Conservation (phyloP, 92 coral and sea anemone genomes). For the Zoanthus solanderi region DNA sequence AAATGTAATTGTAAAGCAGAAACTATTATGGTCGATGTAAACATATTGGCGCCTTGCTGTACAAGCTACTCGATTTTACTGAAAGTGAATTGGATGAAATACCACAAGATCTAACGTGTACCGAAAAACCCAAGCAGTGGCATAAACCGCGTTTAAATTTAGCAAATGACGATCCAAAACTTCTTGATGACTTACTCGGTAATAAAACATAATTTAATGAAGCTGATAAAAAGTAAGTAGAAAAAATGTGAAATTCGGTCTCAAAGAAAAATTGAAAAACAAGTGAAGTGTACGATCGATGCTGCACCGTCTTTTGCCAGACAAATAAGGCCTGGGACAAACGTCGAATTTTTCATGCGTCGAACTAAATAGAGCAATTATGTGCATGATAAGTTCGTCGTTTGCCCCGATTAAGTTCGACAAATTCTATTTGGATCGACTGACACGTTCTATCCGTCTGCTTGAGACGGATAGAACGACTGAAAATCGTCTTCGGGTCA, state of each 20-base stretch:
- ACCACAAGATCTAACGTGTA: constrained; percentile 42
- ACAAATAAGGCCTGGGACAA: too few relatives aligned
- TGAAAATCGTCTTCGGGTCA: too few relatives aligned
- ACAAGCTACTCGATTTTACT: constrained; percentile 45
- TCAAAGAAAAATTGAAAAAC: constrained; percentile 44
- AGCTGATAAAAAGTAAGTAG: constrained; percentile 44
- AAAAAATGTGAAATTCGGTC: constrained; percentile 26
- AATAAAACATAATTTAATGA: constrained; percentile 57
- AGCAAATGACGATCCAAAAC: constrained; percentile 4
- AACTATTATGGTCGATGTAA: constrained; percentile 49
- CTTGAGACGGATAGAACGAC: too few relatives aligned
- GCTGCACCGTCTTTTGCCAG: constrained; percentile 58
- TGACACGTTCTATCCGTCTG: too few relatives aligned
- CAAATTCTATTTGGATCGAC: too few relatives aligned
- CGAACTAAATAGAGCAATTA: too few relatives aligned
- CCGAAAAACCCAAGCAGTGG: constrained; percentile 64
- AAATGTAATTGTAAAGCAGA: constrained; percentile 55
- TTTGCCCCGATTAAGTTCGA: too few relatives aligned
- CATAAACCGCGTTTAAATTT: constrained; percentile 50
- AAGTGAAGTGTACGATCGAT: constrained; percentile 1
- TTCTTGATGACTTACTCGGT: constrained; percentile 36
- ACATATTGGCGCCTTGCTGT: constrained; percentile 58
- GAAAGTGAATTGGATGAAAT: constrained; percentile 54
- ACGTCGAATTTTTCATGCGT: too few relatives aligned
- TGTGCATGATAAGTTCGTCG: too few relatives aligned